These are phyloP conservation scores for Plebejus melissa DNA, from an alignment of 2,888 invertebrate genomes.

Conservation along the genomic window DNA sequence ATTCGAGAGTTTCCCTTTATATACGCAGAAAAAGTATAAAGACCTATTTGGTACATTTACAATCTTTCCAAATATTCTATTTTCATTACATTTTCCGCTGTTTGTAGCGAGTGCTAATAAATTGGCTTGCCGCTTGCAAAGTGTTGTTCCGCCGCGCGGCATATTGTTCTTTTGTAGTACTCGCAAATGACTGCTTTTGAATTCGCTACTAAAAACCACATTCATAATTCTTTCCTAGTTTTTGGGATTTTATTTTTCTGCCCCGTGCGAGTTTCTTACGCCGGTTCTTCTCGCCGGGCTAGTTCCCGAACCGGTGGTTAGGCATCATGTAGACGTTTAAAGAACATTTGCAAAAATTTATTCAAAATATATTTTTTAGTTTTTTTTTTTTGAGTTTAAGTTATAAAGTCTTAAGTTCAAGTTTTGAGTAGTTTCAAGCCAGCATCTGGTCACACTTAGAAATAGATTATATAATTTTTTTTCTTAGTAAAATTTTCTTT, in stretches of 20 bases:
- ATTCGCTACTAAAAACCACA: background rate
- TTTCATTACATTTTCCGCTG: background rate
- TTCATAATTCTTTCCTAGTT: background rate
- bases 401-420: too few relatives aligned
- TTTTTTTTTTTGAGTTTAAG: background rate
- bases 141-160: background rate
- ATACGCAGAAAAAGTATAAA: background rate
- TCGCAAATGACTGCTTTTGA: background rate
- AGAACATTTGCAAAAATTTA: too few relatives aligned
- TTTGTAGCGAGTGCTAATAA: background rate
- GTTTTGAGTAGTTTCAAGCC: background rate
- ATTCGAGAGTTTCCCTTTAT: too few relatives aligned
- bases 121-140: conserved; percentile 5
- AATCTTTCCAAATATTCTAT: background rate
- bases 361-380: too few relatives aligned
- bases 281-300: too few relatives aligned
- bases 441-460: background rate
- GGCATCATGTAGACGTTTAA: too few relatives aligned
- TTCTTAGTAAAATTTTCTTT: too few relatives aligned
- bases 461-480: background rate
- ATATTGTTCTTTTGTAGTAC: conserved; percentile 1
- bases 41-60: background rate
- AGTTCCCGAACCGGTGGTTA: too few relatives aligned
- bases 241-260: background rate
- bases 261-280: too few relatives aligned